These are phyloP conservation scores for Caenorhabditis sp. DNA, from an alignment of 2,888 invertebrate genomes.

Conservation along the genomic window DNA sequence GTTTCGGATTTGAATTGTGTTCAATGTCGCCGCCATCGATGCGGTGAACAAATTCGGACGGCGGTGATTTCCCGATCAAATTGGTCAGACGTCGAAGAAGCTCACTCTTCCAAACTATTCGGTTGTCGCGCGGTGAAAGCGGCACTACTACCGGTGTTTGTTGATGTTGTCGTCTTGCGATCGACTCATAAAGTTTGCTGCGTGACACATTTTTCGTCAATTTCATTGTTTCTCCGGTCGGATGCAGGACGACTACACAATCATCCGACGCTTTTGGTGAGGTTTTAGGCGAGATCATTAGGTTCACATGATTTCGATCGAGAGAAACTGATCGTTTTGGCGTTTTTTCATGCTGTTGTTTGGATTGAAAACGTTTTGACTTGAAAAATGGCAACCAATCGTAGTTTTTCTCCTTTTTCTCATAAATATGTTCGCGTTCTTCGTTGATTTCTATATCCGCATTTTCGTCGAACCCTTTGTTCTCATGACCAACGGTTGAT, in stretches of 20 bases:
- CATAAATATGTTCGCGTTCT: constrained; percentile 18
- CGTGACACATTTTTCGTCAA: constrained; percentile 8
- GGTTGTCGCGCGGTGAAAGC: background rate
- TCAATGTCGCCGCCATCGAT: constrained; percentile 27
- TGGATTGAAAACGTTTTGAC: constrained; percentile 15
- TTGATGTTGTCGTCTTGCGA: constrained; percentile 18
- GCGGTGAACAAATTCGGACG: constrained; percentile 9
- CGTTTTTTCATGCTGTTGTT: background rate
- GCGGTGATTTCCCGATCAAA: constrained; percentile 8
- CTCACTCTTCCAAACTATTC: constrained; percentile 18
- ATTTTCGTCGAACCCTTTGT: constrained; percentile 28
- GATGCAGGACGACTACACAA: constrained; percentile 15
- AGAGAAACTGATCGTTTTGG: constrained; percentile 22
- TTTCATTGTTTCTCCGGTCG: constrained; percentile 8
- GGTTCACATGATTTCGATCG: constrained; percentile 20
- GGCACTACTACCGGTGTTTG: background rate
- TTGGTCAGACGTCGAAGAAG: constrained; percentile 5
- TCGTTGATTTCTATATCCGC: constrained; percentile 12
- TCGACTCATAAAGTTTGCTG: constrained; percentile 33
- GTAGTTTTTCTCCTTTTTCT: constrained; percentile 26
- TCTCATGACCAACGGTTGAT: constrained; percentile 16
- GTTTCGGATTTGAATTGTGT: constrained; percentile 15
- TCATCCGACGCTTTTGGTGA: constrained; percentile 4
- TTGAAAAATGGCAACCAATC: constrained; percentile 42
- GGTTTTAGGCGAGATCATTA: background rate